Evolutionary conservation across 2,113 vertebrate genomes (phyloP), one percentile per base, ranked within the genome.

Genomic region (Heterocephalus glaber): DNA sequence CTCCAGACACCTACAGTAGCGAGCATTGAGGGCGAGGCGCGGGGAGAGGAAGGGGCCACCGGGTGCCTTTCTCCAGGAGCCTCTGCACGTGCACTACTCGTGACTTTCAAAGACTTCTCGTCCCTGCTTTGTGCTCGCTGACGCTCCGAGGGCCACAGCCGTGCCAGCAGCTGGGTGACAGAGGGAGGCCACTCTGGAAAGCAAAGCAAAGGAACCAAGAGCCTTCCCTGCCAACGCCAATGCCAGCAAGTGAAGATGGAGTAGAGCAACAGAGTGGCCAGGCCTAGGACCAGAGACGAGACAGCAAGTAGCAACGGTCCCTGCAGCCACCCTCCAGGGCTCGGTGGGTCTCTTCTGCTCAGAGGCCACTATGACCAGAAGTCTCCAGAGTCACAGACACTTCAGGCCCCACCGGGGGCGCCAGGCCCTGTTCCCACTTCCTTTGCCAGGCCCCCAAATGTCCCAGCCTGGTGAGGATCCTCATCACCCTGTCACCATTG

Each of bases 21-120:
- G 88, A 95, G 97, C 92, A 77, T 33, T 2, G 30, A 0, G 47
- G 94, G 63, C 0, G 24, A 89, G 81, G 96, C 94, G 95, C 3
- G 94, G 66, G 96, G 97, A 70, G 77, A 81, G 54, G 58, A 20
- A 56, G 49, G 17, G 19, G 0, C 93, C 63, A 16, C 52, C 14
- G 38, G 58, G 80, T 9, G 65, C 47, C 38, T n/a, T 61, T 56
- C 56, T 35, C 74, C 41, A 58, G 89, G 68, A 89, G 33, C 63
- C 2, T 61, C 79, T 10, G 52, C 35, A 41, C 84, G 58, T 13
- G 3, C 61, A 56, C 94, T 66, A 3, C 41, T 74, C 74, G 76
- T 60, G 72, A n/a, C 93, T 92, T 85, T 89, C 76, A 76, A 89
- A 85, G 86, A 68, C 77, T 94, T 54, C 63, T 47, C 66, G 8